Percentiles rank a stretch among this genome's conserved stretches.
phyloP scores from a whole-genome alignment of 2,888 invertebrate genomes.

The Spodoptera exigua region DNA sequence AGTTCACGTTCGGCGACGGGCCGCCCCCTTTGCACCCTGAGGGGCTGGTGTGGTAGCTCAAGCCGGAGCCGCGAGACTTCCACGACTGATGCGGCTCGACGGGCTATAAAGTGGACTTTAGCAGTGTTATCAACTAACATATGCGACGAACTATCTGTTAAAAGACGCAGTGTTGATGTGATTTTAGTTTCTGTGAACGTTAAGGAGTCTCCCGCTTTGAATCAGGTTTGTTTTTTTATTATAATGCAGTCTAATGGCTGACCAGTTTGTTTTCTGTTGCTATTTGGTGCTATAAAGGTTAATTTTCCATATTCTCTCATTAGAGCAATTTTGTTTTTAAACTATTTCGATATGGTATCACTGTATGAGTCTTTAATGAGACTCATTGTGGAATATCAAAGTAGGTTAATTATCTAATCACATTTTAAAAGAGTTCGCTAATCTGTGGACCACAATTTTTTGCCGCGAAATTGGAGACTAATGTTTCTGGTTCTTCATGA shows the following conservation, averaged over 20 bases:
- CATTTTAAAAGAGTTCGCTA: conserved; percentile 14
- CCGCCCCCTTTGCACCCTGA: conserved; percentile 86
- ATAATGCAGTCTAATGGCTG: conserved; percentile 10
- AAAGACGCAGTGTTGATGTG: conserved; percentile 67
- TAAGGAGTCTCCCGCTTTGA: conserved; percentile 27
- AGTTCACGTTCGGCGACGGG: conserved; percentile 90
- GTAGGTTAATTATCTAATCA: neutral
- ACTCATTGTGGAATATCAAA: too few relatives aligned
- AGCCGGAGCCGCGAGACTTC: conserved; percentile 90
- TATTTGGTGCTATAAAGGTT: conserved; percentile 50
- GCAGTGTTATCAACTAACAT: conserved; percentile 66
- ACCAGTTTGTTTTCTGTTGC: conserved; percentile 46
- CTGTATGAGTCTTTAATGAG: neutral
- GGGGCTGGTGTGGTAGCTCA: conserved; percentile 89
- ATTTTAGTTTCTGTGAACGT: conserved; percentile 56
- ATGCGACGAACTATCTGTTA: conserved; percentile 29
- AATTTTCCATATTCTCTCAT: conserved; percentile 22
- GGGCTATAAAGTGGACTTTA: conserved; percentile 84
- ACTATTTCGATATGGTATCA: conserved; percentile 6
- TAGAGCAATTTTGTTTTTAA: conserved; percentile 6
- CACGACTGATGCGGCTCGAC: conserved; percentile 89
- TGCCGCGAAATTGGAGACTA: neutral
- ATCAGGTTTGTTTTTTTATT: conserved; percentile 9
- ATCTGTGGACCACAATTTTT: conserved; percentile 9
- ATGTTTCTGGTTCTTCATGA: conserved; percentile 26